Percentiles rank a stretch among this genome's conserved stretches.
Conservation (phyloP, 2,113 vertebrate species). For the Sapayoa aenigma region DNA sequence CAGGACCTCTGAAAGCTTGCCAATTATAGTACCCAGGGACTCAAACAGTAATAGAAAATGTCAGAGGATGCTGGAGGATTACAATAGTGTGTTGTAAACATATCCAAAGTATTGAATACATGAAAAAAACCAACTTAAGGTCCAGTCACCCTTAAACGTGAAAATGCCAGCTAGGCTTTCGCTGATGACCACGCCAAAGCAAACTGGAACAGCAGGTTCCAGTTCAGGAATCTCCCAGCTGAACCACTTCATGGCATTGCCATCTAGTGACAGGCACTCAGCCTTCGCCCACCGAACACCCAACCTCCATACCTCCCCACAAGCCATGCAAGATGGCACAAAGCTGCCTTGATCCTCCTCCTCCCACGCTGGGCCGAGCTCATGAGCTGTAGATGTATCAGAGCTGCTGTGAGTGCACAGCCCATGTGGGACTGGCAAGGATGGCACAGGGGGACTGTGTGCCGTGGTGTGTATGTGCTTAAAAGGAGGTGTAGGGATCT, state of each 20-base stretch:
- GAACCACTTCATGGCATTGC: not conserved
- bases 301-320: not conserved
- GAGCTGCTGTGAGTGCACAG: not conserved
- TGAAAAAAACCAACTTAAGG: not conserved
- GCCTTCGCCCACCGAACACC: rapidly evolving
- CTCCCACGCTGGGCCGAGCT: not conserved
- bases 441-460: rapidly evolving
- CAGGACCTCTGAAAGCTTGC: not conserved
- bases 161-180: not conserved
- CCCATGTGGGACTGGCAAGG: rapidly evolving
- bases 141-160: not conserved
- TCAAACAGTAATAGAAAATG: not conserved
- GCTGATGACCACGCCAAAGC: not conserved
- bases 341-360: not conserved
- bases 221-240: rapidly evolving
- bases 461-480: rapidly evolving
- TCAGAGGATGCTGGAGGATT: not conserved
- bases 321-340: not conserved
- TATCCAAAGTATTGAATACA: not conserved
- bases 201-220: not conserved
- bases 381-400: rapidly evolving
- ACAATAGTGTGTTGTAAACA: not conserved
- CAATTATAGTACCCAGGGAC: not conserved
- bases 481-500: not conserved
- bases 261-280: conserved; percentile 17